Evolutionary conservation across 2,888 invertebrate species (phyloP), one percentile per base, ranked within the genome.

Genomic region (Melanotus villosus): DNA sequence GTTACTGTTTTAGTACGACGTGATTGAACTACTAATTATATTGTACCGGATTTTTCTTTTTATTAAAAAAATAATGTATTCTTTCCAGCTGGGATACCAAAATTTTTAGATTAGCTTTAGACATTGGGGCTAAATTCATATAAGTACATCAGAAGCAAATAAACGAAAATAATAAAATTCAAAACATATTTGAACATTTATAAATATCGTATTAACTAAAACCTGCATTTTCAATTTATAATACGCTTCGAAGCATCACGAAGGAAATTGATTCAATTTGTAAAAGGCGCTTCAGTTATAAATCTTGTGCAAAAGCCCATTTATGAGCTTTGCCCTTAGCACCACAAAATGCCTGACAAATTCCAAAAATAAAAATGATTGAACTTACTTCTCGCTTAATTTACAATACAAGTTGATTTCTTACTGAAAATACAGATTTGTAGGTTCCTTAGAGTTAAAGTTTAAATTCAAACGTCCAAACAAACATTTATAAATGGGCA

Each of bases 181-280:
- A 41, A 6, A 18, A 2, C 14, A 14, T 18, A 41, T 9, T 6
- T 9, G 1, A 14, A 1, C 41, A 23, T 23, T 47, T 47, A 47
- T 47, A 47, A 47, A 47, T 21, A 47, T 26, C 21, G 47, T 4
- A 47, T 47, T 47, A 47, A 23, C 23, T 23, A 26, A 21, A 47
- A 47, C 47, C 47, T 47, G 47, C 21, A 47, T 47, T 47, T 21
- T 47, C 47, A 23, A 47, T 47, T 47, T 47, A 47, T 16, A 47
- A 14, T 23, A 47, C 47, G 47, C n/a, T 47, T 47, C 47, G 21
- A 12, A 47, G 47, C 23, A 47, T 47, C 23, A 47, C 23, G 47
- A 12, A 4, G 23, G 47, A 47, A 47, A 47, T 47, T 47, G 47
- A 47, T 23, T 47, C 47, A 47, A 47, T 47, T 47, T 47, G 47